These are phyloP conservation scores for Hemicordylus capensis DNA, from an alignment of 2,113 vertebrate genomes.

Conservation along the genomic window DNA sequence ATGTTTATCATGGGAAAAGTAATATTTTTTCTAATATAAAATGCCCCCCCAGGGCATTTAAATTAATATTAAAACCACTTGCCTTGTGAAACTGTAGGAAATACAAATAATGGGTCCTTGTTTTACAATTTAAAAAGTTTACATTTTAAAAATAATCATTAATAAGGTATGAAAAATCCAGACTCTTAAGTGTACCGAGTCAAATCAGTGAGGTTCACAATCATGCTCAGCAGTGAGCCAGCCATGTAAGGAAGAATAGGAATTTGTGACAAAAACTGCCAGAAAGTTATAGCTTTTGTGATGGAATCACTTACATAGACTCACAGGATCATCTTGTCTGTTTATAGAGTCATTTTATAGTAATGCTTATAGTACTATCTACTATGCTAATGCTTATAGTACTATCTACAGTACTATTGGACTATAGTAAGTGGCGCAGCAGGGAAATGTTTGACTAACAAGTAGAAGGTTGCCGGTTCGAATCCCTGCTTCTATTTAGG, in stretches of 20 bases:
- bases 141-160: not conserved
- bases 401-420: too few species aligned
- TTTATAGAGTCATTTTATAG: not conserved
- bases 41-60: not conserved
- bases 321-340: not conserved
- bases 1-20: not conserved
- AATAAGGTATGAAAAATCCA: not conserved
- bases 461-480: too few species aligned
- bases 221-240: not conserved
- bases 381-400: too few species aligned
- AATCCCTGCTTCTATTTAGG: too few species aligned
- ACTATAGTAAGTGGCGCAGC: too few species aligned
- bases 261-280: not conserved
- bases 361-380: not conserved
- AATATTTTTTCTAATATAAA: not conserved
- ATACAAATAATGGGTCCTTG: not conserved
- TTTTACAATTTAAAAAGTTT: not conserved
- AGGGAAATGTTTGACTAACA: too few species aligned
- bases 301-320: not conserved
- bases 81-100: not conserved
- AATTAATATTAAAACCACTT: not conserved
- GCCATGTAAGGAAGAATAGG: not conserved
- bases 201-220: not conserved
- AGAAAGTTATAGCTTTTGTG: not conserved
- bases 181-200: not conserved